These are phyloP conservation scores for Habrosyne pyritoides DNA, from an alignment of 2,888 invertebrate genomes.

Conservation along the genomic window DNA sequence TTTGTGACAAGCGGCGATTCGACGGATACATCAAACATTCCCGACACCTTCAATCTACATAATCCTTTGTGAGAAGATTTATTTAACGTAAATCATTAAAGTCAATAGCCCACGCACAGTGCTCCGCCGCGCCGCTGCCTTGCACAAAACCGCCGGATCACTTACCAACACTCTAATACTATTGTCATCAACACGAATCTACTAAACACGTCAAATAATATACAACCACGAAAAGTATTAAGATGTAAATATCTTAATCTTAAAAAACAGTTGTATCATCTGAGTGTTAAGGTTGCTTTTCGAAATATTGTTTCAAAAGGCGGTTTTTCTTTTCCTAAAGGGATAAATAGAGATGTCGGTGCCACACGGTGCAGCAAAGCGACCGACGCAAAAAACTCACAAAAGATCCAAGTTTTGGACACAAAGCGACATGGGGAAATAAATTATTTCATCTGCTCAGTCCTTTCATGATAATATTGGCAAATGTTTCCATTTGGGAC, in stretches of 20 bases:
- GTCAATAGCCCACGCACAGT: conserved; percentile 38
- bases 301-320: conserved; percentile 32
- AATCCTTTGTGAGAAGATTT: conserved; percentile 66
- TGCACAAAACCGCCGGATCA: conserved; percentile 74
- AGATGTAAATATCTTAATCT: conserved; percentile 18
- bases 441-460: conserved; percentile 83
- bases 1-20: conserved; percentile 5
- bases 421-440: conserved; percentile 81
- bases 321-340: conserved; percentile 69
- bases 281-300: background rate
- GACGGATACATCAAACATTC: conserved; percentile 7
- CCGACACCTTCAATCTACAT: conserved; percentile 34
- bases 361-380: conserved; percentile 72
- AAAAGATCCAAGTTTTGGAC: conserved; percentile 77
- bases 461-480: conserved; percentile 83
- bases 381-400: conserved; percentile 75
- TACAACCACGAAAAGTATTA: conserved; percentile 34
- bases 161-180: conserved; percentile 76
- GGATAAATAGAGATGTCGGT: conserved; percentile 78
- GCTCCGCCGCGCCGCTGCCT: conserved; percentile 50
- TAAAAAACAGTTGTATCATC: background rate
- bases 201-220: conserved; percentile 53
- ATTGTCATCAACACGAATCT: conserved; percentile 77
- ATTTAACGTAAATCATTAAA: conserved; percentile 68
- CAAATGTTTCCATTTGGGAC: conserved; percentile 83